These are phyloP conservation scores for Arbacia lixula DNA, from an alignment of 53 echinoderm and acorn worm species.

Conservation along the genomic window DNA sequence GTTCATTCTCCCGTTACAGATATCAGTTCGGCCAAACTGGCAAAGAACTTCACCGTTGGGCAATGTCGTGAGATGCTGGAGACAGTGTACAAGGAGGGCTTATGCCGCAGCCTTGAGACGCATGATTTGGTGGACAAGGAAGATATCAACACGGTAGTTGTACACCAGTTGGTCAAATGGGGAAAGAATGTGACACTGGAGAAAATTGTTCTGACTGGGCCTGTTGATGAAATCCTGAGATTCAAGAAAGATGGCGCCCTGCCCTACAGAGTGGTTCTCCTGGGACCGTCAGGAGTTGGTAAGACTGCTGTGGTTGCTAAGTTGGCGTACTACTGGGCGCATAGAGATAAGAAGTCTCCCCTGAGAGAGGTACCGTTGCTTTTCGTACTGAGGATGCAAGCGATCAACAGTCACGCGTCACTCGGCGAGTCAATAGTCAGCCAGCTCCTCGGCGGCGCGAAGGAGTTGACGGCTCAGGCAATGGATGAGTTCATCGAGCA, in stretches of 20 bases:
- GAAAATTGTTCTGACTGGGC: background rate
- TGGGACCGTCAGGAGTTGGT: background rate
- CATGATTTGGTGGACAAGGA: background rate
- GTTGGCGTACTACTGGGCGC: slow-evolving; percentile 8
- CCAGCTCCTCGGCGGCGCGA: slow-evolving; percentile 9
- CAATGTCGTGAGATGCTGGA: slow-evolving; percentile 13
- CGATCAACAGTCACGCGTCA: background rate
- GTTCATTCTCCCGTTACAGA: background rate
- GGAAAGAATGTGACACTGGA: slow-evolving; percentile 6
- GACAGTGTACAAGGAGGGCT: background rate
- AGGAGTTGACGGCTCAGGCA: slow-evolving; percentile 8
- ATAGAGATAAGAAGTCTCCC: background rate
- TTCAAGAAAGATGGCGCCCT: background rate
- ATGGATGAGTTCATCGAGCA: slow-evolving; percentile 22
- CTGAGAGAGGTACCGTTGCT: slow-evolving; percentile 2
- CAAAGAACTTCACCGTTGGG: background rate
- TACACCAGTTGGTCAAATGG: background rate
- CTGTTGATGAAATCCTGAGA: background rate
- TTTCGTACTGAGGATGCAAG: slow-evolving; percentile 15
- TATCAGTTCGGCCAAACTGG: background rate
- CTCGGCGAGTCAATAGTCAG: slow-evolving; percentile 15
- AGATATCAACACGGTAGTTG: background rate
- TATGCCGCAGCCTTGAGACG: background rate
- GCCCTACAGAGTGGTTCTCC: slow-evolving; percentile 11
- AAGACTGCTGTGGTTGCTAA: background rate